Evolutionary conservation across 2,888 invertebrate genomes (phyloP), one percentile per base, ranked within the genome.

Genomic region (Yponomeuta cagnagella): DNA sequence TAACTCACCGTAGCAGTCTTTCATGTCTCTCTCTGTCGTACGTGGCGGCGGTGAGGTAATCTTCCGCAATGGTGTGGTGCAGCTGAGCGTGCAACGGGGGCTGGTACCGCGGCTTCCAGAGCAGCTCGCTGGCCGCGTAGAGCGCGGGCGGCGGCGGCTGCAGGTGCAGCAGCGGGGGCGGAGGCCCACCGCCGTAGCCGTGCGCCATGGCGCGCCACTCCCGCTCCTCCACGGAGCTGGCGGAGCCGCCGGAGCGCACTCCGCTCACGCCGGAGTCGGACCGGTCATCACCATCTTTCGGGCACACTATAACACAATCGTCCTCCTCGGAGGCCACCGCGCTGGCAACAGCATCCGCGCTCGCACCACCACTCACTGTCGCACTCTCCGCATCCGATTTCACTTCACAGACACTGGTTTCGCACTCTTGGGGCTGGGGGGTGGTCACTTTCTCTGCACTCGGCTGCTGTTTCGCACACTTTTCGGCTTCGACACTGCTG

Each of bases 201-300:
- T 95, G 95, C 83, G 95, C 94, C 90, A 94, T 94, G 84, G 95
- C 95, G 85, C 96, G 93, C 85, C 95, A 95, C 88, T 95, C 95
- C 86, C 95, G 94, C 85, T 95, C 95, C 82, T 95, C 96, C 87
- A 95, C 95, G 79, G 96, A 94, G 89, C 96, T 96, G 93, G 96
- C 96, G 82, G 93, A 92, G 78, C 95, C 94, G 80, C 94, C 94
- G 81, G 95, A 95, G 79, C 95, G 93, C 82, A 95, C 91, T 72
- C 95, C 95, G 89, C 96, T 95, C 93, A 96, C 95, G 90, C 96
- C 95, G 82, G 94, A 94, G 89, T 95, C 95, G 88, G 93, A 93
- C 82, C 90, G 86, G 80, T 90, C 92, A 89, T 92, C 93, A 89
- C 91, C 93, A 92, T 91, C 90, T 83, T 88, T 88, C 84, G 91